A percentile compares a stretch with the other conserved stretches of the same genome.
Conservation (phyloP, 2,797 vertebrate genomes). For the Gadopsis marmoratus region DNA sequence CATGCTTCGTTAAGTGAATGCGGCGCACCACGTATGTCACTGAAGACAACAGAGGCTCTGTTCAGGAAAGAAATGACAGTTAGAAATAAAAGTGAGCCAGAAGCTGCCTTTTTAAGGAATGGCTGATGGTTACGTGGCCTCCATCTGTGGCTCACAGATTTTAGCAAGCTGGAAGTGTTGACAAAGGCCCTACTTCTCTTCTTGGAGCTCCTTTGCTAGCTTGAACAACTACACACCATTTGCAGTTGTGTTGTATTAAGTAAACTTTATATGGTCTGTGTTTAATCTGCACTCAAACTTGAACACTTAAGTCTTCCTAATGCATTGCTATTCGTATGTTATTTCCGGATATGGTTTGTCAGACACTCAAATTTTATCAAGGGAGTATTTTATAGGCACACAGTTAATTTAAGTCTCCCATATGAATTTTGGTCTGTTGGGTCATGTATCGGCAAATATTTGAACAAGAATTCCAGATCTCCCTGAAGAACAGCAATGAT, state of each 20-base stretch:
- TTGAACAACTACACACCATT: conserved; percentile 5
- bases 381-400: conserved; percentile 33
- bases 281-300: conserved; percentile 1
- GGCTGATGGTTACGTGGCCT: conserved; percentile 64
- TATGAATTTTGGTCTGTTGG: conserved; percentile 33
- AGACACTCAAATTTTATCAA: conserved; percentile 24
- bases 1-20: conserved; percentile 83
- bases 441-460: conserved; percentile 55
- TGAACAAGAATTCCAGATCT: conserved; percentile 49
- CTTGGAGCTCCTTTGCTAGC: conserved; percentile 9
- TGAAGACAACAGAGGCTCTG: conserved; percentile 81
- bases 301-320: background rate
- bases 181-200: conserved; percentile 16
- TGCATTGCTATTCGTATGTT: background rate
- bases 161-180: conserved; percentile 52
- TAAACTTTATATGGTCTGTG: conserved; percentile 15
- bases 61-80: conserved; percentile 78
- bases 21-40: conserved; percentile 67
- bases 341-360: conserved; percentile 38
- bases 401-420: conserved; percentile 31
- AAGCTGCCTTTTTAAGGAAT: conserved; percentile 56
- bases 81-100: conserved; percentile 70
- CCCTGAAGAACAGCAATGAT: conserved; percentile 52
- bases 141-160: conserved; percentile 67
- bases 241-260: background rate